These are phyloP conservation scores for Pseudomyrmex dendroicus DNA, from an alignment of 1,140 invertebrate species.

Conservation along the genomic window DNA sequence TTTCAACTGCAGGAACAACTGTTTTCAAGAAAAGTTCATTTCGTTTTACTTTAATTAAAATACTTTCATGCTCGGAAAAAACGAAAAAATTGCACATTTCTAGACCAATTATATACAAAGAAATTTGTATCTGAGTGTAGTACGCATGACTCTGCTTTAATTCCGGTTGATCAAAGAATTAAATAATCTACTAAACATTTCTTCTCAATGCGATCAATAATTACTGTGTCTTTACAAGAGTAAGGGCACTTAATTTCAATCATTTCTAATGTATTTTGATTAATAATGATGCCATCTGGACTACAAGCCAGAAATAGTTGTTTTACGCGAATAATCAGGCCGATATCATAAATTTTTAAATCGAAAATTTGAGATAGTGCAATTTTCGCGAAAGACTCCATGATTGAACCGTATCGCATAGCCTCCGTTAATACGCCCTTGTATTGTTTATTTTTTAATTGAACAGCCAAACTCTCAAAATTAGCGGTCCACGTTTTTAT, in stretches of 20 bases:
- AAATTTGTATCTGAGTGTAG: constrained; percentile 29
- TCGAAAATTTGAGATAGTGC: neutral
- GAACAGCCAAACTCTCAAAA: neutral
- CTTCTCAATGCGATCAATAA: neutral
- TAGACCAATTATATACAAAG: constrained; percentile 35
- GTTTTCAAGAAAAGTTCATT: neutral
- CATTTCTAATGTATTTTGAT: neutral
- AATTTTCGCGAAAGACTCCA: neutral
- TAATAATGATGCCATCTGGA: constrained; percentile 5
- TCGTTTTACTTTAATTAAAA: neutral
- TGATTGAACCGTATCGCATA: neutral
- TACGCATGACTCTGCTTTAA: constrained; percentile 30
- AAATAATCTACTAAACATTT: neutral
- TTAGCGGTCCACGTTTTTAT: neutral
- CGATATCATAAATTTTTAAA: neutral
- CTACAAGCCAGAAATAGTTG: neutral
- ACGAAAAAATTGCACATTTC: neutral
- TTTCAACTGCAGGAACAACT: neutral
- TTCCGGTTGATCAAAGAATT: neutral
- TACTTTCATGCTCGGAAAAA: neutral
- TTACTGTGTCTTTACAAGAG: neutral
- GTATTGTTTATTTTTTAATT: neutral
- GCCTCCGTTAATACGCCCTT: neutral
- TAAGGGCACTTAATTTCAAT: neutral
- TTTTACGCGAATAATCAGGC: neutral